Base-by-base conservation (phyloP, 1,140 invertebrate genomes). In the Neomicropteryx cornuta region DNA sequence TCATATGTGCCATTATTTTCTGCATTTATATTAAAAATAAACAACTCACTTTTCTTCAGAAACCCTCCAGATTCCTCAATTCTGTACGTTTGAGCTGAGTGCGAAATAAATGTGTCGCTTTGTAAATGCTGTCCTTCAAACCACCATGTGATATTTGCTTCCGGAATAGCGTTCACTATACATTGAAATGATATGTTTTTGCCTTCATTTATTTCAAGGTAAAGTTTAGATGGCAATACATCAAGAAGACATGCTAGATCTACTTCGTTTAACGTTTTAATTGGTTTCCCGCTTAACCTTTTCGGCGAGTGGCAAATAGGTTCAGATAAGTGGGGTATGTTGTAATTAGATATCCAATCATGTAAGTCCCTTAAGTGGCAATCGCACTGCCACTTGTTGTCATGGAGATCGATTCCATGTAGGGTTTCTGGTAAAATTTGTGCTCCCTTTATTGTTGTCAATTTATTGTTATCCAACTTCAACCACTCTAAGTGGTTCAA, bases 331-430 rank as follows among this genome's bases (percentile, higher is more conserved):
- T 81, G 73, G 0, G 86, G 79, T 27, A 80, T 75, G 50, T 78
- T 80, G 49, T 79, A 81, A 49, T 77, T 74, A 19, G 72, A 63
- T 38, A 93, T 67, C 88, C 88, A 93, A 17, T 68, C 59, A 42
- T 86, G 74, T 47, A 93, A 62, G 44, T 83, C 76, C 27, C 79
- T 58, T 30, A 92, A 62, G 36, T 77, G 73, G 55, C 89, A 94
- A 54, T 92, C 85, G 58, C 89, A 94, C 30, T 76, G 70, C 89
- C 89, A 94, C 30, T 83, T 79, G 68, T 94, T 94, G 49, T 81
- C 80, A 51, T 92, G 81, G 18, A 93, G 62, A 36, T 83, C 79
- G 18, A 91, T 71, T 24, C 81, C 84, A 41, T 84, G 77, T 23
- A 92, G 60, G 30, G 72, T 73, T 38, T 77, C 73, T 2, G 83